Evolutionary conservation across 2,888 invertebrate species (phyloP).

Genomic region (Drosophila yooni): DNA sequence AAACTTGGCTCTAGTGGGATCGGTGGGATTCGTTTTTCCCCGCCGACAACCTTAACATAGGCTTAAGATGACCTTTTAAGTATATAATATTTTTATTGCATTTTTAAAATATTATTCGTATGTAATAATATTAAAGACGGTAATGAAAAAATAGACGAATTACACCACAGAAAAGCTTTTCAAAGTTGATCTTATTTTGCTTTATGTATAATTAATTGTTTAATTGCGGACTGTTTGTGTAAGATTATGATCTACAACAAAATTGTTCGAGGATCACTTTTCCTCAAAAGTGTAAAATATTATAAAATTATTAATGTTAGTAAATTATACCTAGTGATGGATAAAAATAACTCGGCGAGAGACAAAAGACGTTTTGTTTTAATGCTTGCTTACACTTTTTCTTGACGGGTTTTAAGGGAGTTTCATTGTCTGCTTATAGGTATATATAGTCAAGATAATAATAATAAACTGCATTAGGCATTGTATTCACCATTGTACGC

Average conservation of each 20-base stretch:
- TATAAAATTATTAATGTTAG: not conserved
- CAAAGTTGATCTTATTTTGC: not conserved
- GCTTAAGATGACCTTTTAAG: not conserved
- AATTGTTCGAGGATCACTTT: not conserved
- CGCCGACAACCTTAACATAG: not conserved
- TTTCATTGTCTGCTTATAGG: constrained; percentile 24
- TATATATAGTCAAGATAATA: constrained; percentile 5
- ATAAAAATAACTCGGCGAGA: constrained; percentile 12
- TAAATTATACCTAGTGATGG: constrained; percentile 31
- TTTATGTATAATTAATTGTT: not conserved
- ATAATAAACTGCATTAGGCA: not conserved
- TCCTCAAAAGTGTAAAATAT: not conserved
- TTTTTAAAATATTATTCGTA: not conserved
- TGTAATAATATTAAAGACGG: not conserved
- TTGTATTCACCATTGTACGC: constrained; percentile 77
- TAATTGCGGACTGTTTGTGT: not conserved
- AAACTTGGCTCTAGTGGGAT: not conserved
- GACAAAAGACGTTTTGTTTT: not conserved
- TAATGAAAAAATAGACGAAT: not conserved
- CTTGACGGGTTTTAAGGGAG: constrained; percentile 20
- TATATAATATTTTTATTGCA: not conserved
- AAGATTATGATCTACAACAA: not conserved
- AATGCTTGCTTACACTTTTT: constrained; percentile 19
- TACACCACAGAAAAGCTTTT: not conserved
- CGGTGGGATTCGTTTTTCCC: not conserved